Conservation (phyloP, 2,113 vertebrate species). For the Propithecus coquereli region DNA sequence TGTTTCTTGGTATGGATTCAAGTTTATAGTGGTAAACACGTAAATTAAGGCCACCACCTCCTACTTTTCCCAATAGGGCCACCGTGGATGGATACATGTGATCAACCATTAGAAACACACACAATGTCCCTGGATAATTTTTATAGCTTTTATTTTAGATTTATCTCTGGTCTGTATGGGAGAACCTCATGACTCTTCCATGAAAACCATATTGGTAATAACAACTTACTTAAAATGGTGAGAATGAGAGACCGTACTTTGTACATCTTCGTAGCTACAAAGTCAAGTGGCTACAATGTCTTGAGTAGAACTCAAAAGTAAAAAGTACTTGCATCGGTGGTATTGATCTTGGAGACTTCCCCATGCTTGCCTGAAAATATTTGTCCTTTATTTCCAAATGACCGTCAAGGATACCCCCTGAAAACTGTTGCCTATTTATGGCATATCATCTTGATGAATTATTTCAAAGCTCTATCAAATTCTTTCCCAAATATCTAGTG, state of each 20-base stretch:
- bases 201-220: neutral
- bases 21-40: neutral
- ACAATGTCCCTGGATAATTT: neutral
- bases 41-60: neutral
- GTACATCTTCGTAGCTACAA: neutral
- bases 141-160: neutral
- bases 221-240: neutral
- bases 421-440: neutral
- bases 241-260: neutral
- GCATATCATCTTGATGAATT: neutral
- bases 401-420: neutral
- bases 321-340: neutral
- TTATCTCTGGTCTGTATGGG: neutral
- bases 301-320: neutral
- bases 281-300: neutral
- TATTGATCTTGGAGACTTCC: neutral
- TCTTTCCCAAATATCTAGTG: neutral
- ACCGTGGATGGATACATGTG: neutral
- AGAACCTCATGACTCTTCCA: neutral
- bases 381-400: slow-evolving; percentile 13
- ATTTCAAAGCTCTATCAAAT: neutral
- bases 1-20: neutral
- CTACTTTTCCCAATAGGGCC: neutral
- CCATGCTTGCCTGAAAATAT: slow-evolving; percentile 9
- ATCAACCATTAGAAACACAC: neutral